Conservation (phyloP, 2,888 invertebrate genomes). For the Aspidiotus destructor region DNA sequence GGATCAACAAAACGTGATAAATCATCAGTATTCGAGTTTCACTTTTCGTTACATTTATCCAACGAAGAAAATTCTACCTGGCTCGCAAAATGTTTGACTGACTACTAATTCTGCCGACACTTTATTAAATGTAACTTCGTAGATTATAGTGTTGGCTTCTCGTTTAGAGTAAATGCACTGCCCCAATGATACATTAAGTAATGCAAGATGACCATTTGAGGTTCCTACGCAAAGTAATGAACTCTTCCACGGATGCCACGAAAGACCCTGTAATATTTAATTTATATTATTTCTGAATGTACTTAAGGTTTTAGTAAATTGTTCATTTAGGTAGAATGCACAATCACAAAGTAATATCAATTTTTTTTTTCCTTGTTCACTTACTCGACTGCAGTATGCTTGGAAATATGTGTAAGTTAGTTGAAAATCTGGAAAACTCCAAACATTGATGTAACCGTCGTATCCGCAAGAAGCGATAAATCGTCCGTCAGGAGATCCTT, state of each 20-base stretch:
- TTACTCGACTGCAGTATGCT: slow-evolving; percentile 11
- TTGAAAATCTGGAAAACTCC: slow-evolving; percentile 17
- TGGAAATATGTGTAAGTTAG: slow-evolving; percentile 1
- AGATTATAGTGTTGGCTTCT: not conserved
- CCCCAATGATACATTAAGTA: slow-evolving; percentile 17
- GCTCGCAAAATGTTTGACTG: slow-evolving; percentile 15
- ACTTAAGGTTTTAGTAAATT: too few species aligned
- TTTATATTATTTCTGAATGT: too few species aligned
- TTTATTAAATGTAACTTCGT: slow-evolving; percentile 30
- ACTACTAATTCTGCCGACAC: slow-evolving; percentile 30
- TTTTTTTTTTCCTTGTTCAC: too few species aligned
- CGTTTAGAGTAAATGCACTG: not conserved
- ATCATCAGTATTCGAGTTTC: not conserved
- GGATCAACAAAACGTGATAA: not conserved
- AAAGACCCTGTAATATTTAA: slow-evolving; percentile 18
- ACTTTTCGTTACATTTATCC: not conserved
- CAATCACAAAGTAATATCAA: too few species aligned
- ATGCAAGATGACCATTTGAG: slow-evolving; percentile 17
- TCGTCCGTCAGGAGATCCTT: slow-evolving; percentile 16
- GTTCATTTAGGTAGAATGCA: too few species aligned
- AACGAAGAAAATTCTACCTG: not conserved
- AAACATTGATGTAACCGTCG: slow-evolving; percentile 13
- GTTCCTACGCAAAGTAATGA: slow-evolving; percentile 28
- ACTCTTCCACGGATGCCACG: slow-evolving; percentile 34
- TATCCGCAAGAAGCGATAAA: slow-evolving; percentile 18